Evolutionary conservation across 2,797 vertebrate species (phyloP), one percentile per base, ranked within the genome.

Genomic region (Chloroceryle amazona): DNA sequence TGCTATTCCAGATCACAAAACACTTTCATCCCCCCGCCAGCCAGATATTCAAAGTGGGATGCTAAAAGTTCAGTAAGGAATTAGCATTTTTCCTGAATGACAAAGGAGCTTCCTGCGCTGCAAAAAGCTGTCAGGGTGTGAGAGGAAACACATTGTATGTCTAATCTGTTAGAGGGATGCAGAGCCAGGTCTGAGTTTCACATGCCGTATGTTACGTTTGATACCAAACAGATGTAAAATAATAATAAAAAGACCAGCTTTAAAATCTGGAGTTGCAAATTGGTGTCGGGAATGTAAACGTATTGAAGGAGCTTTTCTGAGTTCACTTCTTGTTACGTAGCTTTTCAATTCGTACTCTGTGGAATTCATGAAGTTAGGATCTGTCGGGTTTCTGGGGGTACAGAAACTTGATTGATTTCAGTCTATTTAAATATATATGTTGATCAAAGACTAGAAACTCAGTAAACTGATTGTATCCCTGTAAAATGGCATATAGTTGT

Each of bases 1-100:
- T 92, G 96, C 86, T 97, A 96, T 97, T 97, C 81, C 84, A 95
- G 88, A 95, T 89, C 37, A 44, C 2, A 4, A 81, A 90, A 83
- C 90, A 87, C 16, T 94, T 86, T 54, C 70, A 86, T 88, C 85
- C 70, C 79, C 68, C 62, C 95, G 57, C 76, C 66, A 86, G 85
- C 83, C 93, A 93, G 65, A 39, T 94, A 85, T 37, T 96, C 88
- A 90, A 61, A 86, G 89, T 61, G 70, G 49, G 88, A 60, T 96
- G 94, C 96, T 97, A 90, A 92, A 92, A 71, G 95, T 95, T 97
- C 90, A 93, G 70, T 51, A 66, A 95, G 96, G 88, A 95, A 18
- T 11, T 29, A 31, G 52, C 91, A 88, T 97, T 97, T 98, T 97
- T 97, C 80, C 78, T 87, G 72, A 71, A 62, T 96, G 93, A 98